phyloP scores from a whole-genome alignment of 2,888 invertebrate genomes.

The Chorisops tibialis region DNA sequence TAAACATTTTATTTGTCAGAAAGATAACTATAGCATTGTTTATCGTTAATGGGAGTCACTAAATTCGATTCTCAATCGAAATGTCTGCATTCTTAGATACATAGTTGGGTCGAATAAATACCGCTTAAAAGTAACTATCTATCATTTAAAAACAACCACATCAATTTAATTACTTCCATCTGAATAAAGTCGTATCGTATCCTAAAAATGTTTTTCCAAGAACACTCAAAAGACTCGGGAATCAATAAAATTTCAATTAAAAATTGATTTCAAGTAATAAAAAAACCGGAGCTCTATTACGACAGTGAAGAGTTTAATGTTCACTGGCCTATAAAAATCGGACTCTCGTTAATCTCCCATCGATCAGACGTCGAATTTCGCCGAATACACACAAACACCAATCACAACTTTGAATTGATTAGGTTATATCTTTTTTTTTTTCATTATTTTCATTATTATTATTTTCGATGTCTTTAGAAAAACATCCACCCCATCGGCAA shows the following conservation, averaged over 20 bases:
- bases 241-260: slow-evolving; percentile 10
- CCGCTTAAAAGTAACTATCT: too few relatives aligned
- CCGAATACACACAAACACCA: background rate
- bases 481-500: slow-evolving; percentile 18
- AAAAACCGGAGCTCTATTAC: background rate
- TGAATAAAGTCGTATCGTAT: too few relatives aligned
- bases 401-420: slow-evolving; percentile 2
- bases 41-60: too few relatives aligned
- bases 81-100: too few relatives aligned
- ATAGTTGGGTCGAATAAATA: too few relatives aligned
- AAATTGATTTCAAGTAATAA: background rate
- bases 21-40: too few relatives aligned
- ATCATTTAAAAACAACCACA: too few relatives aligned
- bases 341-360: slow-evolving; percentile 5
- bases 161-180: too few relatives aligned
- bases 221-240: background rate
- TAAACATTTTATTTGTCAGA: too few relatives aligned
- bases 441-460: too few relatives aligned
- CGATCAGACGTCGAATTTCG: slow-evolving; percentile 8
- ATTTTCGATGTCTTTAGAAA: background rate
- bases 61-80: too few relatives aligned
- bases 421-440: background rate
- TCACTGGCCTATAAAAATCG: slow-evolving; percentile 6
- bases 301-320: background rate
- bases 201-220: background rate